Conservation (phyloP, 1,140 invertebrate species). For the Drosophila aff. region DNA sequence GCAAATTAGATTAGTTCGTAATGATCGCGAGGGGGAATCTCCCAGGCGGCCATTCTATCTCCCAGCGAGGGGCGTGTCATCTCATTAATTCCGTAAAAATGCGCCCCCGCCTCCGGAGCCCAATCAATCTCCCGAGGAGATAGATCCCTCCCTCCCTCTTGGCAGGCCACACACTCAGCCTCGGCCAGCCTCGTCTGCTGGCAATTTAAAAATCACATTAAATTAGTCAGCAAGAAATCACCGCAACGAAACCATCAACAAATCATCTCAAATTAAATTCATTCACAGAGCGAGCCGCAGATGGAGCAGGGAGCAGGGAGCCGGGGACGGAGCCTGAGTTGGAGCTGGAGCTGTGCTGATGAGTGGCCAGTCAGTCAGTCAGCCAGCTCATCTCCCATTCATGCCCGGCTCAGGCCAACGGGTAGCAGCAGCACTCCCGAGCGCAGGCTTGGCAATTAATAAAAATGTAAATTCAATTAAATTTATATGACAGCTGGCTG, state of each 20-base stretch:
- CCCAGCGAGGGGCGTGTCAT: slow-evolving; percentile 59
- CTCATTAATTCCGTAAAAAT: slow-evolving; percentile 64
- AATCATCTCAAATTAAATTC: slow-evolving; percentile 84
- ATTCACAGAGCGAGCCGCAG: slow-evolving; percentile 60
- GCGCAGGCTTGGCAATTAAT: slow-evolving; percentile 73
- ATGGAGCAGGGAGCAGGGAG: background rate
- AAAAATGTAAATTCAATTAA: slow-evolving; percentile 85
- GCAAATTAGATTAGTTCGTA: slow-evolving; percentile 73
- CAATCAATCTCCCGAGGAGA: slow-evolving; percentile 65
- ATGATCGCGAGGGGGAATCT: slow-evolving; percentile 28
- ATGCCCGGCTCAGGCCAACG: slow-evolving; percentile 48
- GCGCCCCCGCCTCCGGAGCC: slow-evolving; percentile 26
- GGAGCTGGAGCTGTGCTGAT: slow-evolving; percentile 29
- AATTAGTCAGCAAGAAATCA: slow-evolving; percentile 84
- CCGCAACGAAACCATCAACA: slow-evolving; percentile 84
- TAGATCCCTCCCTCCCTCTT: slow-evolving; percentile 4
- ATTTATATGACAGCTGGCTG: slow-evolving; percentile 85
- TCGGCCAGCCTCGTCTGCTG: slow-evolving; percentile 24
- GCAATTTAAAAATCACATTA: slow-evolving; percentile 84
- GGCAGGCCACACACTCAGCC: slow-evolving; percentile 71
- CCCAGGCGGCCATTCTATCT: slow-evolving; percentile 9
- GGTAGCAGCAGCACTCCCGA: slow-evolving; percentile 40
- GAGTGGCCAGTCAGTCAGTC: slow-evolving; percentile 39
- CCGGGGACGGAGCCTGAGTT: slow-evolving; percentile 1
- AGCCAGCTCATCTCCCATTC: slow-evolving; percentile 60